Evolutionary conservation across 2,113 vertebrate species (phyloP).

Genomic region (Crotalus tigris): DNA sequence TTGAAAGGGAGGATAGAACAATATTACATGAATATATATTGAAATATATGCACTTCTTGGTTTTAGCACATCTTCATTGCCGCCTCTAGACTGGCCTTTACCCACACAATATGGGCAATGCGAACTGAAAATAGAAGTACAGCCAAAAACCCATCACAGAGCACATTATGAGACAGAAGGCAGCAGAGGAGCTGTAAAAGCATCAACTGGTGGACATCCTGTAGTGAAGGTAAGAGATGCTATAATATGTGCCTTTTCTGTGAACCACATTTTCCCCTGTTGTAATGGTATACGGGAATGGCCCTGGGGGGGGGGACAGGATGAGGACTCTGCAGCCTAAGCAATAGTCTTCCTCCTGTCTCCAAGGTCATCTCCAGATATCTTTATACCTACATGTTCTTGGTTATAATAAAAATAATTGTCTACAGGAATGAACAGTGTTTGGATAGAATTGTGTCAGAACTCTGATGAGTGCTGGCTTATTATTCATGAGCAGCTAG

Average conservation of each 20-base stretch:
- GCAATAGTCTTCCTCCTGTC: background rate
- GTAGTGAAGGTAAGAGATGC: constrained; percentile 88
- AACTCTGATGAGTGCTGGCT: background rate
- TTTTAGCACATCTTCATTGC: constrained; percentile 93
- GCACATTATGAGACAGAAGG: constrained; percentile 99
- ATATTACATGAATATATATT: background rate
- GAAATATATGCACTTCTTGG: constrained; percentile 52
- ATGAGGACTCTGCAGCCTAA: background rate
- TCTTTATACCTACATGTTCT: background rate
- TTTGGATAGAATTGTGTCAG: background rate
- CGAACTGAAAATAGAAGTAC: constrained; percentile 96
- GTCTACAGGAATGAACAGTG: background rate
- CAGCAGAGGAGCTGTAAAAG: constrained; percentile 96
- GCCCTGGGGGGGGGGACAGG: background rate
- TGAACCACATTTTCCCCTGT: background rate
- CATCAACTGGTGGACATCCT: constrained; percentile 90
- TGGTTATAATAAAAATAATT: background rate
- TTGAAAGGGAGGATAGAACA: background rate
- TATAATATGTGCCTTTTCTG: background rate
- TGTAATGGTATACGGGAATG: background rate
- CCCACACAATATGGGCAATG: constrained; percentile 91
- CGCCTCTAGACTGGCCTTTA: constrained; percentile 95
- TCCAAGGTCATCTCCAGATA: background rate
- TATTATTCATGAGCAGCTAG: background rate
- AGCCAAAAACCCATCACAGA: constrained; percentile 97